Evolutionary conservation across 2,888 invertebrate genomes (phyloP).

Genomic region (Chalcis sispes): DNA sequence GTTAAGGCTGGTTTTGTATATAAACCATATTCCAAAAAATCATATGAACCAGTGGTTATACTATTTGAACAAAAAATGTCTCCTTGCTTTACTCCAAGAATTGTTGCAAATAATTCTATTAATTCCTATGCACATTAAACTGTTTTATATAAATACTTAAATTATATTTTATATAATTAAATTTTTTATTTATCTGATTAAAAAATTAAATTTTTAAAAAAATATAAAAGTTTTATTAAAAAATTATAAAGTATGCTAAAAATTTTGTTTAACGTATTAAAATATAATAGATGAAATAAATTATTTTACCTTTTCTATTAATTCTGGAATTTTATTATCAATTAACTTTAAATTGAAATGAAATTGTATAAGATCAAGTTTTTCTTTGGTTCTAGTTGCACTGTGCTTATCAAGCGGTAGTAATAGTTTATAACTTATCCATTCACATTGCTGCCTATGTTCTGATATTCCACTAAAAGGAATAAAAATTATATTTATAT

Average conservation of each 20-base stretch:
- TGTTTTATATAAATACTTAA: slow-evolving; percentile 2
- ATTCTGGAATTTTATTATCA: slow-evolving; percentile 58
- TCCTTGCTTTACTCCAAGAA: slow-evolving; percentile 57
- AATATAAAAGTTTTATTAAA: too few relatives aligned
- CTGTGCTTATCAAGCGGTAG: slow-evolving; percentile 58
- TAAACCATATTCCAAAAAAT: slow-evolving; percentile 77
- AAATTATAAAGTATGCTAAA: too few relatives aligned
- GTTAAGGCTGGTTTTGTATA: slow-evolving; percentile 74
- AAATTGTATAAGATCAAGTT: slow-evolving; percentile 61
- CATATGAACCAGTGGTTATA: slow-evolving; percentile 72
- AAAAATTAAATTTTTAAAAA: too few relatives aligned
- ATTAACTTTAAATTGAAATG: slow-evolving; percentile 60
- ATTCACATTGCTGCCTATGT: slow-evolving; percentile 59
- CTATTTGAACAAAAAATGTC: slow-evolving; percentile 72
- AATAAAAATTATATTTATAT: slow-evolving; percentile 9
- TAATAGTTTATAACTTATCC: slow-evolving; percentile 65
- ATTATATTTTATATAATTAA: slow-evolving; percentile 5
- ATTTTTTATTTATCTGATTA: too few relatives aligned
- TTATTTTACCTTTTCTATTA: slow-evolving; percentile 56
- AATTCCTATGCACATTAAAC: slow-evolving; percentile 47
- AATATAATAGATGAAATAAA: slow-evolving; percentile 11
- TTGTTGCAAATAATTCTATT: slow-evolving; percentile 59
- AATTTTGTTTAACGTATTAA: too few relatives aligned
- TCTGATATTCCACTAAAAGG: slow-evolving; percentile 54
- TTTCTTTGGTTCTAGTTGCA: slow-evolving; percentile 55